phyloP scores from a whole-genome alignment of 2,888 invertebrate species.

The Drosophila testacea region DNA sequence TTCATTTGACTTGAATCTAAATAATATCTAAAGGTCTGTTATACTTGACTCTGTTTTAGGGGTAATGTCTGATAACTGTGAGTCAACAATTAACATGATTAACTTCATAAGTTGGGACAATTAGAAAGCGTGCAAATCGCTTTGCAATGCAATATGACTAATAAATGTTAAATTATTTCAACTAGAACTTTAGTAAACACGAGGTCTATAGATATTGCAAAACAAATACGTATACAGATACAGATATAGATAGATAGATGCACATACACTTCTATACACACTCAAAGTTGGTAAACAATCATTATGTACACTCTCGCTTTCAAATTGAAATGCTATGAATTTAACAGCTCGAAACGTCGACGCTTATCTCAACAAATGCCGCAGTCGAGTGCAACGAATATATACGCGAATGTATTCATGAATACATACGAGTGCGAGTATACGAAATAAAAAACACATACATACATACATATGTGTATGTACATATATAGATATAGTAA shows the following conservation, averaged over 20 bases:
- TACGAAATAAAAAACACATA: neutral
- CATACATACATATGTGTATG: neutral
- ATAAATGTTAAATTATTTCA: conserved; percentile 25
- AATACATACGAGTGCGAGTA: neutral
- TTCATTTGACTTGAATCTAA: neutral
- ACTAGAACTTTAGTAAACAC: conserved; percentile 16
- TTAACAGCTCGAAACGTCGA: conserved; percentile 36
- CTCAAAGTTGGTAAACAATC: conserved; percentile 33
- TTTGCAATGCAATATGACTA: conserved; percentile 28
- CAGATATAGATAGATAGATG: neutral
- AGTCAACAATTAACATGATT: conserved; percentile 6
- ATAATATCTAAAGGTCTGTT: neutral
- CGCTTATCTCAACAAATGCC: conserved; percentile 53
- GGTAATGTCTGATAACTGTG: conserved; percentile 20
- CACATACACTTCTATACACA: neutral
- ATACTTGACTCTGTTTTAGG: neutral
- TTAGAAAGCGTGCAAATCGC: conserved; percentile 17
- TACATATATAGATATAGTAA: conserved; percentile 23
- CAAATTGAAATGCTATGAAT: conserved; percentile 46
- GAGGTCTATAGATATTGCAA: conserved; percentile 17
- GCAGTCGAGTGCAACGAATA: conserved; percentile 59
- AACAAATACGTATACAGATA: conserved; percentile 9
- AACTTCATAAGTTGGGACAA: neutral
- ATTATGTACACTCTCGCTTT: conserved; percentile 50
- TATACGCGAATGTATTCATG: conserved; percentile 37